A percentile compares a stretch with the other conserved stretches of the same genome.
phyloP scores from a whole-genome alignment of 1,140 invertebrate species.

The Diprion similis region DNA sequence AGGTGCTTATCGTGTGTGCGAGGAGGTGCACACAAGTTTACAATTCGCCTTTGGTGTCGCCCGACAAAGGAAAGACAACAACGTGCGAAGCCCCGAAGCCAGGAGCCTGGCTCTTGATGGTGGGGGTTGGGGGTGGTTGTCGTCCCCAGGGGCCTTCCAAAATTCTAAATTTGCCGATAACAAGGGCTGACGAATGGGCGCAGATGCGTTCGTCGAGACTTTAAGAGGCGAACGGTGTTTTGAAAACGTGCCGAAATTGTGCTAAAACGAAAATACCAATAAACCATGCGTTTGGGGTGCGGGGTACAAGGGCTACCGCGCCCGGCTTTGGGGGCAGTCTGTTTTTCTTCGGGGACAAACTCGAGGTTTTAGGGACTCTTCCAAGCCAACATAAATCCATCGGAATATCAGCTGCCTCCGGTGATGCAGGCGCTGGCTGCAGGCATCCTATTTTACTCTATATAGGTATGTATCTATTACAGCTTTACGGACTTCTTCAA shows the following conservation, averaged over 20 bases:
- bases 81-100: background rate
- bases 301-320: constrained; percentile 9
- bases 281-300: constrained; percentile 11
- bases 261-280: constrained; percentile 23
- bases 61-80: constrained; percentile 1
- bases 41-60: too few species aligned
- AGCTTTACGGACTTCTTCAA: too few species aligned
- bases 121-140: constrained; percentile 10
- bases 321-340: background rate
- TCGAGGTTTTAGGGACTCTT: background rate
- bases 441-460: too few species aligned
- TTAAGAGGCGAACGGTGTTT: constrained; percentile 38
- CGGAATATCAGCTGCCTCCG: background rate
- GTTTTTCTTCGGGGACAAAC: constrained; percentile 15
- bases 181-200: constrained; percentile 16
- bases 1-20: too few species aligned
- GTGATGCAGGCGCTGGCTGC: too few species aligned
- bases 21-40: too few species aligned
- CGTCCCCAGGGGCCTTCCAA: constrained; percentile 18
- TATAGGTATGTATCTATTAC: too few species aligned
- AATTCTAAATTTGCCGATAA: constrained; percentile 34
- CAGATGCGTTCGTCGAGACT: constrained; percentile 30
- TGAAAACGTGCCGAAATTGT: constrained; percentile 51
- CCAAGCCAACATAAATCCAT: background rate
- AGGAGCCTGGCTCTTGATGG: background rate